These are phyloP conservation scores for Ectemnius continuus DNA, from an alignment of 2,888 invertebrate species.

Conservation along the genomic window DNA sequence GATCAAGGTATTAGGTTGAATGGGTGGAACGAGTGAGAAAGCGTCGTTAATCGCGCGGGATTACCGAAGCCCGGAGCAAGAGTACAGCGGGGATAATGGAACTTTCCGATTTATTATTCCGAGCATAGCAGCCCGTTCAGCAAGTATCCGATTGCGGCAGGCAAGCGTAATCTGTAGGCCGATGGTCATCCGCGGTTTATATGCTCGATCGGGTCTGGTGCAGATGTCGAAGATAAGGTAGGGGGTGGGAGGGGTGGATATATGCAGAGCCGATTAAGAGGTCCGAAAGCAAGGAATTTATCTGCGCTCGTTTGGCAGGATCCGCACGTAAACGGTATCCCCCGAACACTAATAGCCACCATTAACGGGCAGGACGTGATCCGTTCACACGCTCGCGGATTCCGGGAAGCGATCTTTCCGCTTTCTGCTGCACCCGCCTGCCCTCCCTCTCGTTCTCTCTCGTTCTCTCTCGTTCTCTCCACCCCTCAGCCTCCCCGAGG, in stretches of 20 bases:
- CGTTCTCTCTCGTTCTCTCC: no score
- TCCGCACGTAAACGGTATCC: constrained; percentile 54
- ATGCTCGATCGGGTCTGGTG: constrained; percentile 2
- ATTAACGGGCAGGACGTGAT: constrained; percentile 60
- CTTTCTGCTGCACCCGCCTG: constrained; percentile 18
- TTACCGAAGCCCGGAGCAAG: no score
- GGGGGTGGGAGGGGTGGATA: constrained; percentile 3
- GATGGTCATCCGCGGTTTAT: no score
- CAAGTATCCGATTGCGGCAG: no score
- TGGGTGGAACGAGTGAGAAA: no score
- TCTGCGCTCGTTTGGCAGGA: constrained; percentile 52
- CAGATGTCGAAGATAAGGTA: constrained; percentile 46
- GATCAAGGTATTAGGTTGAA: no score
- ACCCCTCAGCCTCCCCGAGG: background rate
- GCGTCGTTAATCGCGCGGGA: no score
- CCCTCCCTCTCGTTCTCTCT: no score
- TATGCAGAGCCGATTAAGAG: constrained; percentile 18
- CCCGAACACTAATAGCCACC: constrained; percentile 59
- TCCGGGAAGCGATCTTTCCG: constrained; percentile 55
- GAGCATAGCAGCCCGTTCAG: no score
- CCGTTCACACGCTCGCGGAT: constrained; percentile 56
- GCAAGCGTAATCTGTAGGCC: no score
- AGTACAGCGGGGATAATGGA: no score
- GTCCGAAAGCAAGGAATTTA: constrained; percentile 50
- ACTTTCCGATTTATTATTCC: no score